Evolutionary conservation across 2,888 invertebrate genomes (phyloP).

Genomic region (Nymphalis c-album): DNA sequence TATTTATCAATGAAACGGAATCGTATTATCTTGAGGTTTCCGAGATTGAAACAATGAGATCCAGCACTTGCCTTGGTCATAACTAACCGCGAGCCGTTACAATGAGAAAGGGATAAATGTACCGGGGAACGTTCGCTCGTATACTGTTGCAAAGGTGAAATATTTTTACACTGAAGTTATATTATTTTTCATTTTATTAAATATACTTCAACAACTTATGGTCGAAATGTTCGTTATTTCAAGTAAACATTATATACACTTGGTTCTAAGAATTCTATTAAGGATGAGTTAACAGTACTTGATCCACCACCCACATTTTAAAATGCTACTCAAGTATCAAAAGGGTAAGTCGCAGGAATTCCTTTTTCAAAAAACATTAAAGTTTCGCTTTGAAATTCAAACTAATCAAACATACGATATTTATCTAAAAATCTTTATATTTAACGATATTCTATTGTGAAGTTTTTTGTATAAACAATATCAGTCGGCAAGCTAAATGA

Average conservation of each 20-base stretch:
- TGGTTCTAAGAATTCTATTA: not conserved
- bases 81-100: slow-evolving; percentile 64
- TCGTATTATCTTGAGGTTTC: slow-evolving; percentile 50
- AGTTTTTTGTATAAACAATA: not conserved
- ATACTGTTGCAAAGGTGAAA: slow-evolving; percentile 22
- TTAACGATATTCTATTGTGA: not conserved
- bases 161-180: slow-evolving; percentile 12
- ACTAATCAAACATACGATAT: not conserved
- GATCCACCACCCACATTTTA: not conserved
- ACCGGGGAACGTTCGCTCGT: slow-evolving; percentile 18
- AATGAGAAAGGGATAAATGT: slow-evolving; percentile 48
- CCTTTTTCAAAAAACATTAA: no score
- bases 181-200: slow-evolving; percentile 6
- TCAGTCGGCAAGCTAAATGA: not conserved
- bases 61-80: slow-evolving; percentile 56
- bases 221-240: not conserved
- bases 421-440: not conserved
- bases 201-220: slow-evolving; percentile 2
- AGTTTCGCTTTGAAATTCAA: not conserved
- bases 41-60: slow-evolving; percentile 51
- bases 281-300: not conserved
- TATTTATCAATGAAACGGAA: slow-evolving; percentile 52
- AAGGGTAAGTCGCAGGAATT: no score
- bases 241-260: not conserved
- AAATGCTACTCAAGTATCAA: not conserved